Evolutionary conservation across 2,797 vertebrate species (phyloP).

Genomic region (Danio albolineatus): DNA sequence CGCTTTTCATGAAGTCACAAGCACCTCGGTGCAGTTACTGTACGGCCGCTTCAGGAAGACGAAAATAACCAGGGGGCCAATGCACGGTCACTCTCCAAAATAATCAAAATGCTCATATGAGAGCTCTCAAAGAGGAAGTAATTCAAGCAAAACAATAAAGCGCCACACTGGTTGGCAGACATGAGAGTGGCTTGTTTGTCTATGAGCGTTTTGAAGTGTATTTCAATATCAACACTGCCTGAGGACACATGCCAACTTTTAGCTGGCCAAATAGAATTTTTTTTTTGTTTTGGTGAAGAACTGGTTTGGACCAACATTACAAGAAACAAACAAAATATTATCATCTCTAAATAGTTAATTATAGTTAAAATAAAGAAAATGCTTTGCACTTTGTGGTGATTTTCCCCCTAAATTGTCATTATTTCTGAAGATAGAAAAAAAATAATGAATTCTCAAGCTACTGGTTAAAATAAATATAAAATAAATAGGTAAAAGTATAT

Average conservation of each 20-base stretch:
- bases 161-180: slow-evolving; percentile 35
- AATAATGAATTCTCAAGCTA: too few relatives aligned
- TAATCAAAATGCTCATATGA: slow-evolving; percentile 37
- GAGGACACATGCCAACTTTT: slow-evolving; percentile 12
- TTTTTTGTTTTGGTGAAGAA: neutral
- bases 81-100: slow-evolving; percentile 20
- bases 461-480: too few relatives aligned
- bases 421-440: too few relatives aligned
- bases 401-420: too few relatives aligned
- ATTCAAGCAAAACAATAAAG: slow-evolving; percentile 41
- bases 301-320: neutral
- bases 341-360: neutral
- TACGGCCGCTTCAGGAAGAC: slow-evolving; percentile 7
- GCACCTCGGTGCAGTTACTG: slow-evolving; percentile 3
- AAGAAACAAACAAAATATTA: neutral
- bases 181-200: slow-evolving; percentile 18
- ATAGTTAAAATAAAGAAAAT: too few relatives aligned
- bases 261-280: neutral
- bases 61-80: slow-evolving; percentile 18
- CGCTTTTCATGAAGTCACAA: slow-evolving; percentile 45
- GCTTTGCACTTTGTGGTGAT: too few relatives aligned
- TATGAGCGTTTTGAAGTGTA: slow-evolving; percentile 22
- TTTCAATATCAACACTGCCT: slow-evolving; percentile 35
- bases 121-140: slow-evolving; percentile 32
- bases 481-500: too few relatives aligned